A percentile compares a stretch with the other conserved stretches of the same genome.
Evolutionary conservation across 2,888 invertebrate species (phyloP).

Genomic region (Candidula unifasciata): DNA sequence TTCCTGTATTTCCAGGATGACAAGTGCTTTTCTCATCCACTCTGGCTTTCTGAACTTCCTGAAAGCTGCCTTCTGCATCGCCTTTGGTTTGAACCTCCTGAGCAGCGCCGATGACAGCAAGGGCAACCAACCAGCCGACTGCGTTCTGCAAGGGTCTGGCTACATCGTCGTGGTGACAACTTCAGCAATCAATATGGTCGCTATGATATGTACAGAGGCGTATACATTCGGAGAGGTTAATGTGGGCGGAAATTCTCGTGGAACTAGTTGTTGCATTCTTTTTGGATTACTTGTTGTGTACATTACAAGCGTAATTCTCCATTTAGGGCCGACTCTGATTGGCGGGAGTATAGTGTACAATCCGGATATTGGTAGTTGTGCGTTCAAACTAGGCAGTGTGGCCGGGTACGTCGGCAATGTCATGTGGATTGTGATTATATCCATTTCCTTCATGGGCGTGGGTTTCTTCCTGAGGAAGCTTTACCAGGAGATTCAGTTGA

Average conservation of each 20-base stretch:
- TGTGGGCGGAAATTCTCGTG: slow-evolving; percentile 71
- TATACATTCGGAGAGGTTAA: slow-evolving; percentile 76
- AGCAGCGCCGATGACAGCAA: slow-evolving; percentile 59
- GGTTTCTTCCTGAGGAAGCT: slow-evolving; percentile 75
- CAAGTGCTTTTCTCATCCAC: slow-evolving; percentile 77
- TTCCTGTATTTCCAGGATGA: slow-evolving; percentile 70
- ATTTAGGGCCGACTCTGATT: slow-evolving; percentile 78
- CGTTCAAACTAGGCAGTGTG: slow-evolving; percentile 75
- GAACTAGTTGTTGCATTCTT: slow-evolving; percentile 75
- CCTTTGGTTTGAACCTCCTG: slow-evolving; percentile 75
- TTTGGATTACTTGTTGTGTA: slow-evolving; percentile 77
- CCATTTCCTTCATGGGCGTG: slow-evolving; percentile 72
- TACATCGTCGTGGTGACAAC: slow-evolving; percentile 77
- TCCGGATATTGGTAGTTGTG: slow-evolving; percentile 76
- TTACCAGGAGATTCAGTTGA: slow-evolving; percentile 75
- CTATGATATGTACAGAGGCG: slow-evolving; percentile 78
- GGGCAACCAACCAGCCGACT: slow-evolving; percentile 64
- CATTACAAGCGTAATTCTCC: slow-evolving; percentile 76
- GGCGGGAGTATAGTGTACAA: slow-evolving; percentile 78
- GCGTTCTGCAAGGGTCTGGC: slow-evolving; percentile 74
- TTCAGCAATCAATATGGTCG: slow-evolving; percentile 77
- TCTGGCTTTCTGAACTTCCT: slow-evolving; percentile 75
- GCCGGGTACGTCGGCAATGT: slow-evolving; percentile 77
- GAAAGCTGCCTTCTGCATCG: slow-evolving; percentile 76
- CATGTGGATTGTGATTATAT: slow-evolving; percentile 77